These are phyloP conservation scores for Microctonus hyperodae DNA, from an alignment of 2,888 invertebrate genomes.

Conservation along the genomic window DNA sequence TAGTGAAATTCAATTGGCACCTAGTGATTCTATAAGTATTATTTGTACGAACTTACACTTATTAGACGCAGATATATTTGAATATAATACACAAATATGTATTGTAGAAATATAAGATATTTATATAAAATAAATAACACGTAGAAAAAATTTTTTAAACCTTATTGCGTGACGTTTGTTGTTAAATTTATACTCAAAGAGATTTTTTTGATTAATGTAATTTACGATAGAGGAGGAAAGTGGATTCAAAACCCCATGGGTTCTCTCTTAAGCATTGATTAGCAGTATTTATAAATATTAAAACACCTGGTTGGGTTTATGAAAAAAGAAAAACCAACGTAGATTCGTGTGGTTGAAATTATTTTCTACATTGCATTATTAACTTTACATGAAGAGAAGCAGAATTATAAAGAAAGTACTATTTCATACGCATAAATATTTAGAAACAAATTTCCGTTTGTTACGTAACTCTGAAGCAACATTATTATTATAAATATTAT, in stretches of 20 bases:
- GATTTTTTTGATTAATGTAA: constrained; percentile 32
- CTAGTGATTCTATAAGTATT: constrained; percentile 14
- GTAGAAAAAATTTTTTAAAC: constrained; percentile 17
- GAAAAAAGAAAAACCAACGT: no score
- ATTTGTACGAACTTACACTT: neutral
- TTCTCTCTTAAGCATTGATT: constrained; percentile 15
- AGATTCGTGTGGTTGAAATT: constrained; percentile 28
- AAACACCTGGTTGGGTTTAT: constrained; percentile 35
- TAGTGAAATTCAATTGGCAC: constrained; percentile 27
- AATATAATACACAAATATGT: no score
- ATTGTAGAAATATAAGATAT: no score
- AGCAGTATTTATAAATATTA: constrained; percentile 37
- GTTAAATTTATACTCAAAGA: constrained; percentile 36
- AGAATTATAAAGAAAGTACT: no score
- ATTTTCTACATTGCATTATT: neutral
- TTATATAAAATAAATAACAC: neutral
- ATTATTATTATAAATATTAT: no score
- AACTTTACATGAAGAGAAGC: no score
- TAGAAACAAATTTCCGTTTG: no score
- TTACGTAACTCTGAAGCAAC: no score
- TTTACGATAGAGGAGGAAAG: constrained; percentile 15
- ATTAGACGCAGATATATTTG: no score
- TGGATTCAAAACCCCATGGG: constrained; percentile 8
- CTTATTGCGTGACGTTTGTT: constrained; percentile 39
- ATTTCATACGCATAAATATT: no score